phyloP scores from a whole-genome alignment of 2,113 vertebrate genomes.

The Ophthalmolycus amberensis region DNA sequence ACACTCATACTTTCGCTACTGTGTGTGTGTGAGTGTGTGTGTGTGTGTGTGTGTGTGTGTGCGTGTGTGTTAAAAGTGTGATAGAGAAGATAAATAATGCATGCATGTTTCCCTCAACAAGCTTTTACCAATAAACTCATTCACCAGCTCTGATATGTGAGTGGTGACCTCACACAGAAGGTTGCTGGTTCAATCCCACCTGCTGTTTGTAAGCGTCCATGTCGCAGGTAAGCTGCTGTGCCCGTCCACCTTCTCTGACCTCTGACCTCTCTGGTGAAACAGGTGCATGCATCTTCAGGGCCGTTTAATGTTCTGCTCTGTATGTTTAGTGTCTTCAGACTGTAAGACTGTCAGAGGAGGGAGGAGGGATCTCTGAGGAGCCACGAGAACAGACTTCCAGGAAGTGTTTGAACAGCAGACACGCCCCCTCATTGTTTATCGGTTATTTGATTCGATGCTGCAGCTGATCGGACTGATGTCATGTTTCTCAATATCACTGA shows the following conservation, averaged over 20 bases:
- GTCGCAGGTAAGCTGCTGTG: neutral
- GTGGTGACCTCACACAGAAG: neutral
- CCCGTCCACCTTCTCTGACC: neutral
- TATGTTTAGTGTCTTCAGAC: neutral
- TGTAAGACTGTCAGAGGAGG: too few relatives aligned
- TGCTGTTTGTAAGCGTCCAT: neutral
- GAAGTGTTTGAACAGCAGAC: too few relatives aligned
- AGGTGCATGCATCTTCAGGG: neutral
- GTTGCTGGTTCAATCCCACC: slow-evolving; percentile 3
- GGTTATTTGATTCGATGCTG: too few relatives aligned
- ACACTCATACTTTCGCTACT: neutral
- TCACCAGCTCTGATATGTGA: slow-evolving; percentile 12
- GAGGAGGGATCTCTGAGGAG: too few relatives aligned
- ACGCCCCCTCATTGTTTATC: too few relatives aligned
- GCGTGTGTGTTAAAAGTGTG: slow-evolving; percentile 16
- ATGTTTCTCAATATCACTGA: too few relatives aligned
- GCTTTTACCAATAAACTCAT: slow-evolving; percentile 69
- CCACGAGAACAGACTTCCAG: too few relatives aligned
- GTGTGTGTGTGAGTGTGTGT: slow-evolving; percentile 24
- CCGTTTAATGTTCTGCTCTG: neutral
- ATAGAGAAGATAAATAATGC: slow-evolving; percentile 72
- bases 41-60: neutral
- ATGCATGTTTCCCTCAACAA: slow-evolving; percentile 47
- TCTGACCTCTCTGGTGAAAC: neutral
- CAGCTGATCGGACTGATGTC: too few relatives aligned